phyloP scores from a whole-genome alignment of 2,113 vertebrate species.

The Agapornis roseicollis region DNA sequence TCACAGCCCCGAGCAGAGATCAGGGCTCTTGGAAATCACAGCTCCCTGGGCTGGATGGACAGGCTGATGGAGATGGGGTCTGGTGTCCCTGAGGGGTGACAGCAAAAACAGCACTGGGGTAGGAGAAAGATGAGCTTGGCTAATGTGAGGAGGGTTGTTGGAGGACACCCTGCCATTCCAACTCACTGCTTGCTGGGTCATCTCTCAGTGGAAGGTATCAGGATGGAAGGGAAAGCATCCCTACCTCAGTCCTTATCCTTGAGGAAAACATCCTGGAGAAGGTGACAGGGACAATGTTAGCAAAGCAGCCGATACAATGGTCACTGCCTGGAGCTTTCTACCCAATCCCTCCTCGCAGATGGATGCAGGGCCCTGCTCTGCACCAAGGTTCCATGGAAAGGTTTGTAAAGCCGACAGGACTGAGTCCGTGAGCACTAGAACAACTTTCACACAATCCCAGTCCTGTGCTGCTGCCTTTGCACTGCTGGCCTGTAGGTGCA shows the following conservation, averaged over 20 bases:
- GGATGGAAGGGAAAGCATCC: neutral
- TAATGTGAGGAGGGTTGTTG: neutral
- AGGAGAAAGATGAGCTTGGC: neutral
- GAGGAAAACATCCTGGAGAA: neutral
- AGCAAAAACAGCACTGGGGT: neutral
- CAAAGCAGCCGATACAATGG: neutral
- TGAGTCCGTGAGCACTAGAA: neutral
- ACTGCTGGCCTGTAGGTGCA: rapidly evolving
- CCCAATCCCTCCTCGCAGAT: rapidly evolving
- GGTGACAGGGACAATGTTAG: neutral
- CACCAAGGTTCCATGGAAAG: neutral
- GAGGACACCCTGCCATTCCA: neutral
- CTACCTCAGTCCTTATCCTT: neutral
- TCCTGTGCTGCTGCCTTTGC: neutral
- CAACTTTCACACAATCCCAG: neutral
- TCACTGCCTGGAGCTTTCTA: neutral
- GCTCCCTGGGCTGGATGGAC: neutral
- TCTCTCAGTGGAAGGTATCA: too few species aligned
- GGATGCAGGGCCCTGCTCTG: neutral
- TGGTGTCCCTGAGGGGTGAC: neutral
- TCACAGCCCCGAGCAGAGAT: neutral
- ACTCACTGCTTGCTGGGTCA: neutral
- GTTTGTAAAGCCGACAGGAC: neutral
- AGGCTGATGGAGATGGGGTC: neutral
- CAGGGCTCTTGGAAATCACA: neutral